Conservation (phyloP, 2,797 vertebrate species). For the Chelidonichthys spinosus region DNA sequence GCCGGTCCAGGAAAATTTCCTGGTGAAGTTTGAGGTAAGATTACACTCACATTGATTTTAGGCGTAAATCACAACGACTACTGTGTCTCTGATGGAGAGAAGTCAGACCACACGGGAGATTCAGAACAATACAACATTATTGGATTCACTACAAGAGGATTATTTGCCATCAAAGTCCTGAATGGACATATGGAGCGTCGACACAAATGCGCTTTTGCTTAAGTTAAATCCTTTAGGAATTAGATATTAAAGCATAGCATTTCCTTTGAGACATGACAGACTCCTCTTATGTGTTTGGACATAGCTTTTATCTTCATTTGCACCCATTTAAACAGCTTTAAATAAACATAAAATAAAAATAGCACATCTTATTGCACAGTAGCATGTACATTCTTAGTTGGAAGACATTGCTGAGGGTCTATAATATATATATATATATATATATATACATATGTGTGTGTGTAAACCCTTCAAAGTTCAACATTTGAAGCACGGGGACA, state of each 20-base stretch:
- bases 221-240: conserved; percentile 27
- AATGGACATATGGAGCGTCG: conserved; percentile 37
- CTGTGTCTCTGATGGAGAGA: not conserved
- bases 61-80: not conserved
- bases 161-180: conserved; percentile 45
- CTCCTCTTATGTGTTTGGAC: not conserved
- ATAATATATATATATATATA: not conserved
- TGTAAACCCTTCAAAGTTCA: not conserved
- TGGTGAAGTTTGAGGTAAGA: conserved; percentile 94
- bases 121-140: conserved; percentile 31
- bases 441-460: not conserved
- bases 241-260: not conserved
- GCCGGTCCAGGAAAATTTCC: conserved; percentile 96
- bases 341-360: conserved; percentile 1
- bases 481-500: conserved; percentile 6
- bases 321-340: not conserved
- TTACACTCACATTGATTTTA: not conserved
- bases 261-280: not conserved
- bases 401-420: not conserved
- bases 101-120: conserved; percentile 5
- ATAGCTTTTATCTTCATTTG: not conserved
- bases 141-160: conserved; percentile 57
- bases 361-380: not conserved
- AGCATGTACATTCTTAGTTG: not conserved
- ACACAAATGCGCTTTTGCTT: conserved; percentile 21